Conservation (phyloP, 2,113 vertebrate genomes). For the Bothrops jararaca region DNA sequence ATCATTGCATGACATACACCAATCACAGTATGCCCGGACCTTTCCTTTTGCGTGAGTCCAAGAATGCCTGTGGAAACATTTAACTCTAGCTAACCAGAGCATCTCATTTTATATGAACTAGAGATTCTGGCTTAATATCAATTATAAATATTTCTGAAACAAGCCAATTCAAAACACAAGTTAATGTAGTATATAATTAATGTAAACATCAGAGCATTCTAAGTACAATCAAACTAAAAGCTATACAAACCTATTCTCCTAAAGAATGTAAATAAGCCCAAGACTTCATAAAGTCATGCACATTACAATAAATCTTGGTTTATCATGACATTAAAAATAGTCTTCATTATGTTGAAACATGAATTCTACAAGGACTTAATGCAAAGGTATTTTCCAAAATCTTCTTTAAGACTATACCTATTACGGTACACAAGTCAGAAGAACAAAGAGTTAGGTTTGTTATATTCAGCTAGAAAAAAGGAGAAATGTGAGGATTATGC, state of each 20-base stretch:
- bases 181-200: neutral
- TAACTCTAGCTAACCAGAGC: neutral
- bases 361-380: neutral
- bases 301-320: neutral
- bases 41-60: neutral
- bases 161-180: neutral
- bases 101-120: neutral
- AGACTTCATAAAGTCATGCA: neutral
- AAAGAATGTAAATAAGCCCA: neutral
- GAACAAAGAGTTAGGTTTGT: neutral
- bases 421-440: neutral
- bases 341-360: neutral
- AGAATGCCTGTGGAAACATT: neutral
- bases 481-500: neutral
- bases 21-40: neutral
- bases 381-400: neutral
- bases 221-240: neutral
- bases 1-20: neutral
- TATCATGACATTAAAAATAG: neutral
- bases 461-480: neutral
- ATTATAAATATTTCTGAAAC: neutral
- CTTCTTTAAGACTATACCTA: neutral
- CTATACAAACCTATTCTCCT: neutral
- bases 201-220: neutral
- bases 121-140: neutral